Percentiles rank a stretch among this genome's conserved stretches.
Evolutionary conservation across 2,113 vertebrate species (phyloP).

Genomic region (Accipiter cooperii): DNA sequence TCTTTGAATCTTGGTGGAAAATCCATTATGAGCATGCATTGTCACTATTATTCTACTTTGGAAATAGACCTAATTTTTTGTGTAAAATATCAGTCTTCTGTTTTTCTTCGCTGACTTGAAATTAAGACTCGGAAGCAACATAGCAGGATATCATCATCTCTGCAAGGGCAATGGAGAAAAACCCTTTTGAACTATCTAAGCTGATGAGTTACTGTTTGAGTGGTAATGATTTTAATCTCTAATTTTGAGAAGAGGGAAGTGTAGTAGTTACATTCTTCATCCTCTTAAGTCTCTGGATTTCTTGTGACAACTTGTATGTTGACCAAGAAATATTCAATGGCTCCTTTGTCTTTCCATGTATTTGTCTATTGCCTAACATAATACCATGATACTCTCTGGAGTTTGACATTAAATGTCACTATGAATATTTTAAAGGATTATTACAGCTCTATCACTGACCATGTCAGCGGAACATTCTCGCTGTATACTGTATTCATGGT

Average conservation of each 20-base stretch:
- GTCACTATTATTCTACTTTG: neutral
- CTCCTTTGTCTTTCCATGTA: neutral
- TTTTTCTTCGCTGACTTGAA: conserved; percentile 37
- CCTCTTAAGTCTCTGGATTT: neutral
- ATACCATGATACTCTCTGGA: neutral
- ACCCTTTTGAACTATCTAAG: neutral
- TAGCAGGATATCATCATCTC: conserved; percentile 14
- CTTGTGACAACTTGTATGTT: neutral
- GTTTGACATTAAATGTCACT: neutral
- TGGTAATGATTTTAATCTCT: conserved; percentile 46
- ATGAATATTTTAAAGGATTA: neutral
- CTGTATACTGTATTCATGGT: neutral
- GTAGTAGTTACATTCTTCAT: neutral
- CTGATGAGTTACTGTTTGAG: conserved; percentile 37
- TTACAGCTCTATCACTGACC: neutral
- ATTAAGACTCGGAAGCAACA: conserved; percentile 16
- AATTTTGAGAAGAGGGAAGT: neutral
- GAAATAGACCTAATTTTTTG: neutral
- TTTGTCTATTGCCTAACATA: neutral
- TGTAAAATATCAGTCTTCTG: neutral
- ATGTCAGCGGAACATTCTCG: neutral
- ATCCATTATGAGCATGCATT: neutral
- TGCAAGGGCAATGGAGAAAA: neutral
- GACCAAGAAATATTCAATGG: neutral
- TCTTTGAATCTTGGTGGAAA: conserved; percentile 17